These are phyloP conservation scores for Clostera curtula DNA, from an alignment of 2,888 invertebrate species.

Conservation along the genomic window DNA sequence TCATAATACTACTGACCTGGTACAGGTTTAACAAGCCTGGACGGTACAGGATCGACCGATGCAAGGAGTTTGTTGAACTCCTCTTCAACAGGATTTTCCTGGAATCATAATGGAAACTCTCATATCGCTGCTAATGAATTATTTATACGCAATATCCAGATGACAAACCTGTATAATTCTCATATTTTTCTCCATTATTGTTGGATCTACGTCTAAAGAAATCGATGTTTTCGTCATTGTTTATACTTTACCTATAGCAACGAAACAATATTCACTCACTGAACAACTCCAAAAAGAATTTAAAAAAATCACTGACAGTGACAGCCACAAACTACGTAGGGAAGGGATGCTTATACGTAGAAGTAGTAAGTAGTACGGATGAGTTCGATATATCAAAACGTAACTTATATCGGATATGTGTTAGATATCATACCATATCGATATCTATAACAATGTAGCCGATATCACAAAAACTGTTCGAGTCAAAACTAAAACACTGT, in stretches of 20 bases:
- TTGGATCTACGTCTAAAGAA: slow-evolving; percentile 77
- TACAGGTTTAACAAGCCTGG: slow-evolving; percentile 78
- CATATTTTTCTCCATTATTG: slow-evolving; percentile 75
- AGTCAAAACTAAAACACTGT: too few species aligned
- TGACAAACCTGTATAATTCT: slow-evolving; percentile 51
- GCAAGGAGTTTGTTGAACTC: slow-evolving; percentile 76
- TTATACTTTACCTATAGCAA: slow-evolving; percentile 15
- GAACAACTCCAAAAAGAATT: background rate
- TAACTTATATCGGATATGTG: too few species aligned
- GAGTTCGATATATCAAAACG: too few species aligned
- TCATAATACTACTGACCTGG: slow-evolving; percentile 77
- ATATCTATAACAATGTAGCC: too few species aligned
- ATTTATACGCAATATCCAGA: slow-evolving; percentile 7
- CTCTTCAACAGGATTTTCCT: slow-evolving; percentile 75
- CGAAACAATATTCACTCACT: slow-evolving; percentile 8
- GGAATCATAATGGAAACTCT: slow-evolving; percentile 5
- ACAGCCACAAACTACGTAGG: too few species aligned
- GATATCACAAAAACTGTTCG: too few species aligned
- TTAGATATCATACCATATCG: too few species aligned
- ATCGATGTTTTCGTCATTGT: slow-evolving; percentile 62
- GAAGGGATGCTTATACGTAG: too few species aligned
- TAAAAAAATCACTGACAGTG: background rate
- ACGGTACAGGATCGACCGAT: slow-evolving; percentile 64
- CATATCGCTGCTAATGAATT: slow-evolving; percentile 3
- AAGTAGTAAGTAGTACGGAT: too few species aligned